These are phyloP conservation scores for Parus major DNA, from an alignment of 2,113 vertebrate genomes.

Conservation along the genomic window DNA sequence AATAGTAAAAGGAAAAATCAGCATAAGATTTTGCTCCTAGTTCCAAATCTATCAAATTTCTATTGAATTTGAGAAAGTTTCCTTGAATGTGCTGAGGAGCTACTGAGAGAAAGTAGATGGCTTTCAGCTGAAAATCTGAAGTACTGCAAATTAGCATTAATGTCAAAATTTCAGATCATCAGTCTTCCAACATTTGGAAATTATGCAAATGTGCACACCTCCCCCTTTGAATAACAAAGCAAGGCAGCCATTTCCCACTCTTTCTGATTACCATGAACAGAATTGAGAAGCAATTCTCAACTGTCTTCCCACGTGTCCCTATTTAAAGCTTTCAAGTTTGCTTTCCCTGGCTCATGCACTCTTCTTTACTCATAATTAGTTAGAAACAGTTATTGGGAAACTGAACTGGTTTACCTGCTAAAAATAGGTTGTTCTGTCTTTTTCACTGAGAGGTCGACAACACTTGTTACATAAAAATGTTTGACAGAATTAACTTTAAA, in stretches of 20 bases:
- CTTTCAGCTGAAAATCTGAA: background rate
- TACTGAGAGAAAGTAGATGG: background rate
- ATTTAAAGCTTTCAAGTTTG: background rate
- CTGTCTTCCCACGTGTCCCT: background rate
- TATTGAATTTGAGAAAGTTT: background rate
- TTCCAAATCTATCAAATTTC: background rate
- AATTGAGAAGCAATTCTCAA: background rate
- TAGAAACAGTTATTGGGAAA: background rate
- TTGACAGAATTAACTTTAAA: background rate
- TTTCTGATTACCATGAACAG: background rate
- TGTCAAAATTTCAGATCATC: background rate
- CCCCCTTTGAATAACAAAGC: background rate
- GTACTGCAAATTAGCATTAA: background rate
- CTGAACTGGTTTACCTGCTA: background rate
- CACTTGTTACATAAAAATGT: background rate
- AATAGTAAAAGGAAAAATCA: background rate
- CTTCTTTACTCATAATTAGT: background rate
- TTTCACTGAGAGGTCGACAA: background rate
- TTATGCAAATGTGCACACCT: background rate
- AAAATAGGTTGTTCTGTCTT: background rate
- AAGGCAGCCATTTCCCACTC: background rate
- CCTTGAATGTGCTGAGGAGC: background rate
- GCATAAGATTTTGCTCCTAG: background rate
- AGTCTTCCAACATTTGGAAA: background rate
- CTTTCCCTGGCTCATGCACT: background rate